Evolutionary conservation across 2,888 invertebrate species (phyloP), one percentile per base, ranked within the genome.

Genomic region (Platycheirus albimanus): DNA sequence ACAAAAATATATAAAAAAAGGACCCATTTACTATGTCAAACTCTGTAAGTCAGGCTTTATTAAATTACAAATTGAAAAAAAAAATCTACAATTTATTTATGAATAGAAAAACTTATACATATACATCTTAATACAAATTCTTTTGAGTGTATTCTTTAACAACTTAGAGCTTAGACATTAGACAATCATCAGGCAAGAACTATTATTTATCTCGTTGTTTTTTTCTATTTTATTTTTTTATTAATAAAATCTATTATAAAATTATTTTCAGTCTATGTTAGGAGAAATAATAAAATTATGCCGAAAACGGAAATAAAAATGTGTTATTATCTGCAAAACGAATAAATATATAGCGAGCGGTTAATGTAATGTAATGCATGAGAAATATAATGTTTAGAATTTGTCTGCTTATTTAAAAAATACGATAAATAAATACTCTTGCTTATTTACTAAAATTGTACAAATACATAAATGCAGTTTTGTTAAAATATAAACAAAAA

Each of bases 341-440:
- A 36, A 74, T 30, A 30, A 51, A 52, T 74, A 52, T 74, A n/a
- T n/a, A n/a, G n/a, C n/a, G n/a, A 66, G 54, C 61, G 43, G 41
- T 64, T 71, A 36, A 45, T 58, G 20, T 28, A 17, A 63, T 74
- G 56, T 43, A 76, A 8, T 2, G n/a, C n/a, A n/a, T n/a, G n/a
- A 19, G 49, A 41, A 45, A 43, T n/a, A 15, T 43, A 11, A 10
- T 36, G 70, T 19, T 71, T 47, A 77, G 54, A 56, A 51, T 61
- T 61, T 30, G 38, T 28, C 36, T 41, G 56, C 69, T 69, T 52
- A 76, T 76, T 70, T 54, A 77, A 72, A 71, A 72, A 67, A 71
- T 76, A 76, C 51, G 52, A 54, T 77, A 81, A 77, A 81, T 81
- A 81, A 81, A 81, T 81, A 81, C 58, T 77, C 41, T 58, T 67